Conservation (phyloP, 2,113 vertebrate genomes). For the Stomatorhinus ivindoensis region DNA sequence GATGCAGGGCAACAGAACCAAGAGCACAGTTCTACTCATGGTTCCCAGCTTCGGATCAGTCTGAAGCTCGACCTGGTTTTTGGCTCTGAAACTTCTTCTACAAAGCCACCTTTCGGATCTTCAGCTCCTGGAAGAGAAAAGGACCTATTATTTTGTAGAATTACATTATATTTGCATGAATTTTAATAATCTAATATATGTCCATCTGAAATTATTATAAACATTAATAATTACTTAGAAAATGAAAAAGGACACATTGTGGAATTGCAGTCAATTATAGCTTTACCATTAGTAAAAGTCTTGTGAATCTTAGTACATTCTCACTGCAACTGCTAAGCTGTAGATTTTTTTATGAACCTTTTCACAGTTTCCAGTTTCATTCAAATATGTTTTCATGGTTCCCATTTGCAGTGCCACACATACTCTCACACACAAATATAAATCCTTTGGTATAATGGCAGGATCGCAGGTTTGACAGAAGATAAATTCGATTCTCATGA, state of each 20-base stretch:
- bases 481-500: not conserved
- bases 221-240: conserved; percentile 15
- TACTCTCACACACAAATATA: not conserved
- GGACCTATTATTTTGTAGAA: conserved; percentile 16
- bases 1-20: conserved; percentile 24
- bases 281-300: not conserved
- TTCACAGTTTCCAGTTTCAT: not conserved
- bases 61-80: conserved; percentile 4
- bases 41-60: conserved; percentile 26
- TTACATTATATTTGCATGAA: conserved; percentile 5
- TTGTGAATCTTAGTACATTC: not conserved
- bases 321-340: not conserved
- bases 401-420: not conserved
- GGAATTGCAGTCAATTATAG: not conserved
- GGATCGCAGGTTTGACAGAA: not conserved
- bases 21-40: conserved; percentile 38
- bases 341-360: not conserved
- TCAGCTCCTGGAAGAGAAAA: conserved; percentile 32
- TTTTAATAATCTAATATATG: conserved; percentile 9
- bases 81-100: conserved; percentile 22
- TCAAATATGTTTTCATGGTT: not conserved
- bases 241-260: not conserved
- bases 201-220: not conserved
- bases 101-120: not conserved
- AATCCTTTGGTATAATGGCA: not conserved